phyloP scores from a whole-genome alignment of 2,113 vertebrate species.

The Carassius auratus region DNA sequence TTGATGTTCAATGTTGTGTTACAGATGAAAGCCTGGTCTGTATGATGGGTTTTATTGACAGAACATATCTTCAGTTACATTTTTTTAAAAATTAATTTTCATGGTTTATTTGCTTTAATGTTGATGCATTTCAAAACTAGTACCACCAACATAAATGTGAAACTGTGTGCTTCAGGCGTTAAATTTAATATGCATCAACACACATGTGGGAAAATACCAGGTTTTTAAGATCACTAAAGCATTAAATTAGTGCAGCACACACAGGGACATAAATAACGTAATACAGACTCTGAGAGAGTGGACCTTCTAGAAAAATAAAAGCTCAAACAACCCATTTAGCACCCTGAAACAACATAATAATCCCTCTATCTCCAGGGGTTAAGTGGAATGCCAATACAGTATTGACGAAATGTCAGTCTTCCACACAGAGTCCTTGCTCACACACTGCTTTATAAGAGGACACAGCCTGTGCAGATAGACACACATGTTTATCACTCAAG shows the following conservation, averaged over 20 bases:
- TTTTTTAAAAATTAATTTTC: constrained; percentile 21
- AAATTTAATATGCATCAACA: constrained; percentile 2
- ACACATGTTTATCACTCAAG: constrained; percentile 54
- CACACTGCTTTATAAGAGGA: constrained; percentile 60
- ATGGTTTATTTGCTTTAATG: constrained; percentile 53
- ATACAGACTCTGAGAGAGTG: constrained; percentile 21
- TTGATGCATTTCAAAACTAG: neutral
- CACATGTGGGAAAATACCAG: neutral
- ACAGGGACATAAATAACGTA: constrained; percentile 41
- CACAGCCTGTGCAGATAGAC: constrained; percentile 38
- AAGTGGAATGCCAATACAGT: constrained; percentile 79
- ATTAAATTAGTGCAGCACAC: constrained; percentile 30
- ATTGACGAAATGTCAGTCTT: constrained; percentile 76
- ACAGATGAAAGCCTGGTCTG: constrained; percentile 44
- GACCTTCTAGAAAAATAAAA: constrained; percentile 47
- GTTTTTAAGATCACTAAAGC: constrained; percentile 3
- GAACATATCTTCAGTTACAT: constrained; percentile 45
- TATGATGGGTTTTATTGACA: constrained; percentile 47
- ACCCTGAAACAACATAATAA: constrained; percentile 76
- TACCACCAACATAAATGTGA: neutral
- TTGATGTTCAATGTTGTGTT: constrained; percentile 50
- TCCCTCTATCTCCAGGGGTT: constrained; percentile 70
- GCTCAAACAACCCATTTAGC: constrained; percentile 77
- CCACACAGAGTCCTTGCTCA: constrained; percentile 59
- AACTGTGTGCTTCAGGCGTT: neutral